Percentiles rank a stretch among this genome's conserved stretches.
Conservation (phyloP, 2,797 vertebrate genomes). For the Epinephelus awoara region DNA sequence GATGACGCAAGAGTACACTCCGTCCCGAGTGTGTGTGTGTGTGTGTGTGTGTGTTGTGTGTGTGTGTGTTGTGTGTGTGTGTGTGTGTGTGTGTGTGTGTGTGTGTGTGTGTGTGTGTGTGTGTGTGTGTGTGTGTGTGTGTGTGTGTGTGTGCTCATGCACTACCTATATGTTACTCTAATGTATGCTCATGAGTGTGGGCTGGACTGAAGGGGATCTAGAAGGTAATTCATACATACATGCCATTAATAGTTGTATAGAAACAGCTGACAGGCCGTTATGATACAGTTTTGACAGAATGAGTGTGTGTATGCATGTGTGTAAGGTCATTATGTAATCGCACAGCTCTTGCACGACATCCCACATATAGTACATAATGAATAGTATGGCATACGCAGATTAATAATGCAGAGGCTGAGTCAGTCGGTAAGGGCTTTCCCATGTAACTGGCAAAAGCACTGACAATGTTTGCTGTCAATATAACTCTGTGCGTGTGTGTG, state of each 20-base stretch:
- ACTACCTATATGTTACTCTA: no score
- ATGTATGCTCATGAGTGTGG: no score
- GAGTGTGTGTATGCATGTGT: neutral
- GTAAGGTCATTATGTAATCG: slow-evolving; percentile 38
- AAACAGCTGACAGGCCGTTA: neutral
- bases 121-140: no score
- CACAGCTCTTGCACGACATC: neutral
- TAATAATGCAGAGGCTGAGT: slow-evolving; percentile 46
- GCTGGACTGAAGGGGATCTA: no score
- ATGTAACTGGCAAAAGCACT: slow-evolving; percentile 13
- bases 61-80: no score
- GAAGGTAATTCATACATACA: no score
- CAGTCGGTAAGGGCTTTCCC: slow-evolving; percentile 44
- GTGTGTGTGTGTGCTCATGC: no score
- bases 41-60: no score
- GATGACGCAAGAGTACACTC: slow-evolving; percentile 10
- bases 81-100: no score
- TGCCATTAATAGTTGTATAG: no score
- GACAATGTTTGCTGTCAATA: slow-evolving; percentile 2
- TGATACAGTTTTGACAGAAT: neutral
- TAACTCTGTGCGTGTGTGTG: neutral
- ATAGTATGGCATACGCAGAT: slow-evolving; percentile 23
- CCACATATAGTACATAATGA: slow-evolving; percentile 38
- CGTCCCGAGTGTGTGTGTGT: neutral
- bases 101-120: neutral